Evolutionary conservation across 2,797 vertebrate species (phyloP).

Genomic region (Distichodus sexfasciatus): DNA sequence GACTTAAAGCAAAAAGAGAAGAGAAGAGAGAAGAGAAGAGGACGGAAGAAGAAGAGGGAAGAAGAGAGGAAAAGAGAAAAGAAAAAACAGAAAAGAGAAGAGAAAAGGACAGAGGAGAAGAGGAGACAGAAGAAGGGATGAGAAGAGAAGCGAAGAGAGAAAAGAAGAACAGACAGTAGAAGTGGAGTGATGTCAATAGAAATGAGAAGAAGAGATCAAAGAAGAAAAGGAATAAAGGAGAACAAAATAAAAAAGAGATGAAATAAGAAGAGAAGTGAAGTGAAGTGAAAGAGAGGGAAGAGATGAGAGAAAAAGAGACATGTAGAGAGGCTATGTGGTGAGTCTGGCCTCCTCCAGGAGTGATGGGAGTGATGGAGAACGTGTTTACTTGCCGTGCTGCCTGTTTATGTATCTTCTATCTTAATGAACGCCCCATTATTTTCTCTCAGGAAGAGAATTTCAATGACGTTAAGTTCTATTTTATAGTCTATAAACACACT

Average conservation of each 20-base stretch:
- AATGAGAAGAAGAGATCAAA: not conserved
- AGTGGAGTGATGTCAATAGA: not conserved
- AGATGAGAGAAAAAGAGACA: constrained; percentile 22
- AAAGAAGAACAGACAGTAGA: not conserved
- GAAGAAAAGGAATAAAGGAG: not conserved
- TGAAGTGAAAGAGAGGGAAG: constrained; percentile 8
- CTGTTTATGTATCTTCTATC: constrained; percentile 56
- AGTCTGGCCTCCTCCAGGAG: constrained; percentile 26
- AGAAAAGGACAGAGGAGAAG: not conserved
- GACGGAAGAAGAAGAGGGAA: not conserved
- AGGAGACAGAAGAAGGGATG: not conserved
- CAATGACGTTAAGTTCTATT: constrained; percentile 53
- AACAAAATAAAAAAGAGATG: not conserved
- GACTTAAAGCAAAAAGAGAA: not conserved
- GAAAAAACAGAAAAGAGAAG: not conserved
- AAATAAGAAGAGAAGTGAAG: constrained; percentile 10
- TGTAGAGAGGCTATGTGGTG: constrained; percentile 20
- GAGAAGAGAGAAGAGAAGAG: not conserved
- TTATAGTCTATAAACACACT: constrained; percentile 60
- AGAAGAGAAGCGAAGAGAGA: not conserved
- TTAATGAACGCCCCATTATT: constrained; percentile 56
- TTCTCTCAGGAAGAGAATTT: constrained; percentile 53
- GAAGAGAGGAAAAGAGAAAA: no score
- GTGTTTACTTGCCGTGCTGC: constrained; percentile 51
- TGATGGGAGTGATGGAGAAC: constrained; percentile 35